Conservation (phyloP, 2,797 vertebrate genomes). For the Bovichtus diacanthus region DNA sequence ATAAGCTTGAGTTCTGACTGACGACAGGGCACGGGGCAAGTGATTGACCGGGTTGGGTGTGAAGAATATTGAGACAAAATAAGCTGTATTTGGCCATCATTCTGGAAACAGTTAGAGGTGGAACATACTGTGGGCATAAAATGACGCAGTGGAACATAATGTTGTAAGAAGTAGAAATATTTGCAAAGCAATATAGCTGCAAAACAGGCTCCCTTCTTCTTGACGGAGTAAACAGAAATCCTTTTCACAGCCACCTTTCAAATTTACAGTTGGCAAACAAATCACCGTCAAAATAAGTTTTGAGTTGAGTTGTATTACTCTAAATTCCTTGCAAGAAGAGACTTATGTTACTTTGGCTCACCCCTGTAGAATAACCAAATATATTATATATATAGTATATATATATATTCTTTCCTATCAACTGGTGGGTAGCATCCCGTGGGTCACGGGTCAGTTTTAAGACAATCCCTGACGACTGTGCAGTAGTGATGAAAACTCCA, state of each 20-base stretch:
- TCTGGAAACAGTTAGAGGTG: background rate
- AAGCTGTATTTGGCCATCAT: background rate
- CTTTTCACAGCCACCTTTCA: slow-evolving; percentile 12
- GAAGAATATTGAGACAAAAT: background rate
- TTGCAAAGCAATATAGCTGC: background rate
- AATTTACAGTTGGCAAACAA: background rate
- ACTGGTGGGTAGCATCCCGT: background rate
- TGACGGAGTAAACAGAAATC: background rate
- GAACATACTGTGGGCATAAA: background rate
- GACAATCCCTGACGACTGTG: background rate
- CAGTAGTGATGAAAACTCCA: slow-evolving; percentile 4
- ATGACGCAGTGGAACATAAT: background rate
- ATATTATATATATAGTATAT: too few relatives aligned
- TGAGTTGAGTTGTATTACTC: background rate
- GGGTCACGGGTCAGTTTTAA: slow-evolving; percentile 29
- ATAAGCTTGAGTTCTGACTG: background rate
- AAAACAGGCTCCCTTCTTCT: background rate
- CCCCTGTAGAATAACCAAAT: slow-evolving; percentile 8
- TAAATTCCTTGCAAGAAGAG: background rate
- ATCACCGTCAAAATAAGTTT: slow-evolving; percentile 1
- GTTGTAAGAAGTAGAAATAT: background rate
- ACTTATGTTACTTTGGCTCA: slow-evolving; percentile 29
- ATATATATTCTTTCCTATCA: slow-evolving; percentile 3
- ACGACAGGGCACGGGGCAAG: background rate
- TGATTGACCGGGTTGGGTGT: background rate